Base-by-base conservation (phyloP, 2,888 invertebrate species). In the Chesias legatella region DNA sequence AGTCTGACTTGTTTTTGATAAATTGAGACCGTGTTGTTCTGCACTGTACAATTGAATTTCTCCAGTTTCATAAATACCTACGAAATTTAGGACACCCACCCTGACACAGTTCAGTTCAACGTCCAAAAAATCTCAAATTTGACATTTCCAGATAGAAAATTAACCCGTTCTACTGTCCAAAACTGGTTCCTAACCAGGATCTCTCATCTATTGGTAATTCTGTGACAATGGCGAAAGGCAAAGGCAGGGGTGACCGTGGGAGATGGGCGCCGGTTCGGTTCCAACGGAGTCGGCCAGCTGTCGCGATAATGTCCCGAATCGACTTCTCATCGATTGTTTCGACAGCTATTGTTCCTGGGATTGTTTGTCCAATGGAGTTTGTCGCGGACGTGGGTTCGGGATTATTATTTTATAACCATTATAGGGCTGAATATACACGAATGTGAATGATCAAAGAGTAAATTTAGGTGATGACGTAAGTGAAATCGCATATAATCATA, bases 301-400 rank as follows among this genome's bases (percentile, higher is more conserved):
- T 81, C 84, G 78, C 71, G 57, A 60, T 67, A 64, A 68, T 69
- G 67, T 67, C 66, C 59, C 60, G 67, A 68, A 67, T 69, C 71
- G 73, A 70, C 68, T 72, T 66, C 60, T 60, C 62, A 80, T 79
- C 79, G 78, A 82, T 84, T 85, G 83, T 84, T 83, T 76, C 68
- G 73, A 68, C 60, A 60, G 57, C 53, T 51, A 73, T 84, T 84
- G 83, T 83, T 79, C 82, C 64, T 62, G 51, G 51, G 60, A 79
- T 70, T 73, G 74, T 78, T 69, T 56, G 61, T 41, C 27, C 50
- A 59, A 58, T 17, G 13, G 13, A 17, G 66, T 70, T 65, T 63
- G 67, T 64, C 55, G 56, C 46, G 43, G 42, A 54, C 43, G 35
- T 33, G 29, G 32, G 26, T 35, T 37, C 23, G 30, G 21, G 34